Evolutionary conservation across 2,113 vertebrate species (phyloP), one percentile per base, ranked within the genome.

Genomic region (Haplotaxodon microlepis): DNA sequence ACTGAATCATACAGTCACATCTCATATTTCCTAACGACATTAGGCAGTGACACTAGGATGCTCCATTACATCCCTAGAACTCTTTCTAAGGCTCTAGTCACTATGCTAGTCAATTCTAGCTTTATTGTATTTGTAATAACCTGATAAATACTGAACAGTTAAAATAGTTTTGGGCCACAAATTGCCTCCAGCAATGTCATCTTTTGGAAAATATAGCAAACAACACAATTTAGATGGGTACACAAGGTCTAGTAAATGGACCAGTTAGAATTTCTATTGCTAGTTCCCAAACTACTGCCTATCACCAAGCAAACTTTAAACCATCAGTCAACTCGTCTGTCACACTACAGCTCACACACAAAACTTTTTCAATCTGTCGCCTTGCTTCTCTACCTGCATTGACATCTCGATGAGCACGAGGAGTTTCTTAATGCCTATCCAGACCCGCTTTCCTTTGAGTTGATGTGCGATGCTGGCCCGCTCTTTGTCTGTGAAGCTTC

Each of bases 391-490:
- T 92, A 99, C 99, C 96, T 99, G 99, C 85, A 99, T 92, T 1
- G 98, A 99, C 99, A 99, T 99, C 95, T 99, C 99, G 19, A 99
- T 99, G 92, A 99, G 95, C 97, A 99, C 99, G 16, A 99, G 97
- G 12, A 99, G 97, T 89, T 99, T 99, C 96, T 99, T 99, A 95
- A 99, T 98, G 21, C 99, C 99, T 3, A 99, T 99, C 98, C 98
- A 98, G 86, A 99, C 98, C 1, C 96, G 88, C 84, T 96, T 98
- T 78, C 97, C 97, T 94, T 98, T 99, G 86, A 99, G 97, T 21
- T 98, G 97, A 63, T 99, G 97, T 1, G 98, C 96, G 5, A 99
- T 99, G 13, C 94, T 97, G 92, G 95, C 95, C 11, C 98, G 97
- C 84, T 99, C 98, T 85, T 98, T 97, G 88, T 99, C 98, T 19